Percentiles rank a stretch among this genome's conserved stretches.
These are phyloP conservation scores for Amphilophus citrinellus DNA, from an alignment of 2,113 vertebrate genomes.

Conservation along the genomic window DNA sequence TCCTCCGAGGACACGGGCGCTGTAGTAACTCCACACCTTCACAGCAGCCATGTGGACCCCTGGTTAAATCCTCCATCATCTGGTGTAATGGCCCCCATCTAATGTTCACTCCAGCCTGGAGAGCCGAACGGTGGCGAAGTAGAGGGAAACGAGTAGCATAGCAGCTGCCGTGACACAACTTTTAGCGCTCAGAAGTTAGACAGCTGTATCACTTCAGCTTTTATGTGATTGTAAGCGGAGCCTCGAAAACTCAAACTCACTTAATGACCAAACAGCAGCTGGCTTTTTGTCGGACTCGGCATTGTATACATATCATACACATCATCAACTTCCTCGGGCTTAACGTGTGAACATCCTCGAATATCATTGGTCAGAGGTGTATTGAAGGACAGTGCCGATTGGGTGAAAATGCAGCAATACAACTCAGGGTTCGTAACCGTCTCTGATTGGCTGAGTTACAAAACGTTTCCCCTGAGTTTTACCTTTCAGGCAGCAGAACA, in stretches of 20 bases:
- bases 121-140: not conserved
- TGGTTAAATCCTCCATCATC: slow-evolving; percentile 53
- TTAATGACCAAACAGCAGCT: not conserved
- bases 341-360: slow-evolving; percentile 26
- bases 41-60: slow-evolving; percentile 79
- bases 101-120: slow-evolving; percentile 18
- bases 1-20: slow-evolving; percentile 81
- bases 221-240: not conserved
- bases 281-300: not conserved
- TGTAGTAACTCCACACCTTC: slow-evolving; percentile 82
- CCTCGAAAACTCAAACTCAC: not conserved
- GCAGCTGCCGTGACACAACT: not conserved
- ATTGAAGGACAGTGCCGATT: slow-evolving; percentile 47
- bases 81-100: slow-evolving; percentile 41
- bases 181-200: not conserved
- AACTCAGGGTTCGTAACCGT: slow-evolving; percentile 55
- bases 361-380: slow-evolving; percentile 48
- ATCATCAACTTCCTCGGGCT: slow-evolving; percentile 48
- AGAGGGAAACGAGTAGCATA: slow-evolving; percentile 5
- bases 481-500: slow-evolving; percentile 16
- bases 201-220: not conserved
- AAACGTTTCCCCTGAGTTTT: not conserved
- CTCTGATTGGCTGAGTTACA: slow-evolving; percentile 40
- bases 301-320: slow-evolving; percentile 33
- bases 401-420: slow-evolving; percentile 56